phyloP scores from a whole-genome alignment of 1,140 invertebrate genomes.

The Lutraria rhynchaena region DNA sequence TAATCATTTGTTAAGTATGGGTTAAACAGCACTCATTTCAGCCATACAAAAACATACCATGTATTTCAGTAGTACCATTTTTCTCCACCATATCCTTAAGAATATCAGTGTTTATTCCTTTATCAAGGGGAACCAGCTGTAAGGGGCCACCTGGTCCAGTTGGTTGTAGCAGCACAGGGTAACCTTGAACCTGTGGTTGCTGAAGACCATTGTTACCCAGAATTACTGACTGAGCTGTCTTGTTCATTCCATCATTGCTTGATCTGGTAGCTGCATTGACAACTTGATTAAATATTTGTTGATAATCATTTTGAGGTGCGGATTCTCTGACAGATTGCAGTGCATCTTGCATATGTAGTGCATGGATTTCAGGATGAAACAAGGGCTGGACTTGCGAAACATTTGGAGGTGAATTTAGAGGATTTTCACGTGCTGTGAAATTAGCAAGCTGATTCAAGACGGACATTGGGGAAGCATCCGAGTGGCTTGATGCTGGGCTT shows the following conservation, averaged over 20 bases:
- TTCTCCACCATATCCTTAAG: constrained; percentile 35
- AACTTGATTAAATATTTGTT: background rate
- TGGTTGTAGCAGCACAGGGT: constrained; percentile 30
- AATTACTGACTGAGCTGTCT: background rate
- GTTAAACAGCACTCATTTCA: background rate
- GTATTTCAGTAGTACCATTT: background rate
- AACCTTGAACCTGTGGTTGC: background rate
- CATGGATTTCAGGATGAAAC: background rate
- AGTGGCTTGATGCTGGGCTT: background rate
- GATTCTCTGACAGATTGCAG: background rate
- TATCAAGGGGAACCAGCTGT: constrained; percentile 35
- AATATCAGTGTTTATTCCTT: constrained; percentile 18
- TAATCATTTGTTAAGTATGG: background rate
- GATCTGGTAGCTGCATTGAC: background rate
- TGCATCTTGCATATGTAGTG: background rate
- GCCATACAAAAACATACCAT: background rate
- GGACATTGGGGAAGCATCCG: constrained; percentile 1
- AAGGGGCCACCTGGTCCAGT: constrained; percentile 28
- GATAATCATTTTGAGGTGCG: background rate
- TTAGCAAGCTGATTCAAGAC: constrained; percentile 27
- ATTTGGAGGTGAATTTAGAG: background rate
- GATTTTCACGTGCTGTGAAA: constrained; percentile 5
- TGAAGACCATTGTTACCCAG: background rate
- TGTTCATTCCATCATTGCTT: background rate
- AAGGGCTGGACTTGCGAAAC: background rate